phyloP scores from a whole-genome alignment of 2,888 invertebrate species.

The Creontiades dilutus region DNA sequence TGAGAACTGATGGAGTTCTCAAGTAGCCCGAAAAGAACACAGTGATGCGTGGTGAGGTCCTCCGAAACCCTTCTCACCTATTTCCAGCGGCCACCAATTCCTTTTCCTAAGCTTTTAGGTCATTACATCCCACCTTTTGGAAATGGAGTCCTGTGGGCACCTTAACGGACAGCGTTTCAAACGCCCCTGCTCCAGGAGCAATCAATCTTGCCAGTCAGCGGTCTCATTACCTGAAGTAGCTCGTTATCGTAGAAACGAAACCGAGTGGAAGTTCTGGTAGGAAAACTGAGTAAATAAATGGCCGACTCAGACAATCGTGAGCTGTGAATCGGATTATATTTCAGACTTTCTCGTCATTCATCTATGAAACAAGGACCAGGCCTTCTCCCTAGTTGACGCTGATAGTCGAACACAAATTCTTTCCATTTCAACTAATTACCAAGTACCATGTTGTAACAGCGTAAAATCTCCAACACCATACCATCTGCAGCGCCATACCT shows the following conservation, averaged over 20 bases:
- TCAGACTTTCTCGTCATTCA: neutral
- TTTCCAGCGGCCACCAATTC: neutral
- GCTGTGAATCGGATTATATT: neutral
- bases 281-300: slow-evolving; percentile 8
- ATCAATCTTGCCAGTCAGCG: slow-evolving; percentile 50
- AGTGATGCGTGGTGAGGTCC: neutral
- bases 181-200: neutral
- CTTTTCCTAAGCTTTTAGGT: slow-evolving; percentile 33
- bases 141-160: slow-evolving; percentile 37
- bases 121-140: neutral
- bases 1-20: neutral
- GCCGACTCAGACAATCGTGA: neutral
- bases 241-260: slow-evolving; percentile 50
- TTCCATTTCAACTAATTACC: too few relatives aligned
- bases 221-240: slow-evolving; percentile 54
- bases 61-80: neutral
- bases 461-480: too few relatives aligned
- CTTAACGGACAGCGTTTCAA: slow-evolving; percentile 38
- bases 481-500: too few relatives aligned
- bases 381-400: neutral
- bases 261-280: slow-evolving; percentile 26
- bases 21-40: neutral
- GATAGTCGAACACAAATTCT: neutral
- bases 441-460: too few relatives aligned
- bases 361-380: neutral